These are phyloP conservation scores for Ochropacha duplaris DNA, from an alignment of 2,888 invertebrate genomes.

Conservation along the genomic window DNA sequence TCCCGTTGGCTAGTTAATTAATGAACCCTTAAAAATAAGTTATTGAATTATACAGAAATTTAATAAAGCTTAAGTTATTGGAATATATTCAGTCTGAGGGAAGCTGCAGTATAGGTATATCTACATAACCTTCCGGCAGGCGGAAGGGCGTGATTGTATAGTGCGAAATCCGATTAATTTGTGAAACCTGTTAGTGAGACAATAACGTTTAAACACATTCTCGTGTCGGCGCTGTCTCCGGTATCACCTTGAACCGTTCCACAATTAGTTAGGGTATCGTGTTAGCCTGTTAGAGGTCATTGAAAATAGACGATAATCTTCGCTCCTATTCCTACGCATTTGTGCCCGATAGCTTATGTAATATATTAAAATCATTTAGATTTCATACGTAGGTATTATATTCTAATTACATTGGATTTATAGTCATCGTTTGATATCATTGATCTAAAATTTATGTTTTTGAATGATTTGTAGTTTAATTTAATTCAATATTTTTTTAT, in stretches of 20 bases:
- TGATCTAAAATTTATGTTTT: too few relatives aligned
- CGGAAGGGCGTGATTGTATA: conserved; percentile 55
- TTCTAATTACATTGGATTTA: too few relatives aligned
- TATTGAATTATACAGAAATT: not conserved
- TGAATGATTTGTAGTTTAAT: too few relatives aligned
- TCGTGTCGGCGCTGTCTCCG: conserved; percentile 46
- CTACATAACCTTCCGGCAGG: conserved; percentile 41
- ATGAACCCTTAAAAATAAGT: too few relatives aligned
- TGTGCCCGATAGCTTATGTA: not conserved
- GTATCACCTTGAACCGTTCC: conserved; percentile 37
- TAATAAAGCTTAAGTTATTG: conserved; percentile 27
- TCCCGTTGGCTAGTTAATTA: too few relatives aligned
- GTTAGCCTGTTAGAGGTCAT: conserved; percentile 41
- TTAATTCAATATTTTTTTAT: too few relatives aligned
- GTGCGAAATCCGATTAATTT: conserved; percentile 71
- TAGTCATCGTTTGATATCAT: too few relatives aligned
- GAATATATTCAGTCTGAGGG: conserved; percentile 29
- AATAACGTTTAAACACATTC: conserved; percentile 67
- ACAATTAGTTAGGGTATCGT: conserved; percentile 49
- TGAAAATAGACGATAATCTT: conserved; percentile 32
- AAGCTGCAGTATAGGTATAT: conserved; percentile 36
- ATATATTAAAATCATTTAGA: not conserved
- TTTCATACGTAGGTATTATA: not conserved
- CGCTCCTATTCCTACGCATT: not conserved
- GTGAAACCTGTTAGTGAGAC: conserved; percentile 61